Evolutionary conservation across 2,888 invertebrate genomes (phyloP), one percentile per base, ranked within the genome.

Genomic region (Aelia acuminata): DNA sequence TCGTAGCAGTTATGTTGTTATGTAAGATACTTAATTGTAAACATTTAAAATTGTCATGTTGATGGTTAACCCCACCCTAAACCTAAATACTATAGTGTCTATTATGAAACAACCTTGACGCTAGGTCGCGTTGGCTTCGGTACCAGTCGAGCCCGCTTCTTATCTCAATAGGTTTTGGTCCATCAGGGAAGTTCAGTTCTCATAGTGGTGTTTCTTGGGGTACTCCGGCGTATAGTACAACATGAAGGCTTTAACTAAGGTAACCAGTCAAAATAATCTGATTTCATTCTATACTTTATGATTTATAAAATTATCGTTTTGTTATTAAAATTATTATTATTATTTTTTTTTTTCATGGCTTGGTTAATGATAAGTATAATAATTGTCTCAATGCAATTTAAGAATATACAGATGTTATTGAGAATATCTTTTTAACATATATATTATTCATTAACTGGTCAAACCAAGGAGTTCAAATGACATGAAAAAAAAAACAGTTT

Each of bases 81-180:
- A 35, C n/a, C 22, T 13, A 80, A 80, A 80, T 80, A 80, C 80
- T 80, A 70, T 70, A n/a, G 43, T n/a, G n/a, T 39, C 80, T 80
- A 80, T 80, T 80, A n/a, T 80, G 80, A 43, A 80, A 80, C 80
- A 80, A 13, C 80, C 80, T 80, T 80, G 80, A 80, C 15, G 80
- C 22, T 1, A n/a, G 43, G 80, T 43, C 80, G 43, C n/a, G 43
- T 70, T 70, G 63, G n/a, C 80, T 43, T 47, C 10, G 43, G 43
- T 35, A 80, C n/a, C 43, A 80, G 80, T 43, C 20, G 63, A 35
- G 63, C 35, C 75, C 39, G 15, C n/a, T 80, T 43, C 80, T 80
- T 80, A 47, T 47, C 80, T 43, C n/a, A 18, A n/a, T 43, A 22
- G 0, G 31, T 35, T 43, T 43, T 3, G 22, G 39, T 43, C 80